Evolutionary conservation across 92 coral and sea anemone genomes (phyloP).

Genomic region (Phenganax subtilis): DNA sequence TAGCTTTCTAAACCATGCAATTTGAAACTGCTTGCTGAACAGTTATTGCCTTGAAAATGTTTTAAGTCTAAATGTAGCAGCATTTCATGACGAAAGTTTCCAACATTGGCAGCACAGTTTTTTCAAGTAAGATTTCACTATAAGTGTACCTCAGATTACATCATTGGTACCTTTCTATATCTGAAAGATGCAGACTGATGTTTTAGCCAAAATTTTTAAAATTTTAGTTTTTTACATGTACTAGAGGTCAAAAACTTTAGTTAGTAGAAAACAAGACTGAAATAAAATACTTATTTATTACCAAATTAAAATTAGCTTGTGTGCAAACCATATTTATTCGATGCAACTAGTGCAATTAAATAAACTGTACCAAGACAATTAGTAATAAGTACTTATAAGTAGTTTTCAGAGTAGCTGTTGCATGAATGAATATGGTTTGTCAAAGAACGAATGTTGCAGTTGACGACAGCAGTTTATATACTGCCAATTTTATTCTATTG

Average conservation of each 20-base stretch:
- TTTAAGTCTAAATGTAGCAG: background rate
- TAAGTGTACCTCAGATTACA: conserved; percentile 1
- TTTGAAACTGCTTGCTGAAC: too few relatives aligned
- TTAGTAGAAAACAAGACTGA: background rate
- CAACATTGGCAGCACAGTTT: background rate
- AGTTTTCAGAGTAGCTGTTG: background rate
- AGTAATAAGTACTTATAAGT: background rate
- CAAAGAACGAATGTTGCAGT: background rate
- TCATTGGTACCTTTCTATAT: background rate
- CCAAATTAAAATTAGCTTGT: background rate
- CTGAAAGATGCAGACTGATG: background rate
- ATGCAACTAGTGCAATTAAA: background rate
- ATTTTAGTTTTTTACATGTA: too few relatives aligned
- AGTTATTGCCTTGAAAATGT: too few relatives aligned
- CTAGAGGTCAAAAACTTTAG: too few relatives aligned
- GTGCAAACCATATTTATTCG: conserved; percentile 12
- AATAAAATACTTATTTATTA: conserved; percentile 17
- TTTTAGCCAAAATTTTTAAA: background rate
- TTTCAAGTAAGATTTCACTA: background rate
- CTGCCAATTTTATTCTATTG: conserved; percentile 5
- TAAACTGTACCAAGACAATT: background rate
- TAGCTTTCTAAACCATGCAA: too few relatives aligned
- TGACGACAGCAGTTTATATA: conserved; percentile 6
- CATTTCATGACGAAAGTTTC: background rate
- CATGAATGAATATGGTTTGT: conserved; percentile 14